Conservation (phyloP, 2,797 vertebrate genomes). For the Vireo griseus region DNA sequence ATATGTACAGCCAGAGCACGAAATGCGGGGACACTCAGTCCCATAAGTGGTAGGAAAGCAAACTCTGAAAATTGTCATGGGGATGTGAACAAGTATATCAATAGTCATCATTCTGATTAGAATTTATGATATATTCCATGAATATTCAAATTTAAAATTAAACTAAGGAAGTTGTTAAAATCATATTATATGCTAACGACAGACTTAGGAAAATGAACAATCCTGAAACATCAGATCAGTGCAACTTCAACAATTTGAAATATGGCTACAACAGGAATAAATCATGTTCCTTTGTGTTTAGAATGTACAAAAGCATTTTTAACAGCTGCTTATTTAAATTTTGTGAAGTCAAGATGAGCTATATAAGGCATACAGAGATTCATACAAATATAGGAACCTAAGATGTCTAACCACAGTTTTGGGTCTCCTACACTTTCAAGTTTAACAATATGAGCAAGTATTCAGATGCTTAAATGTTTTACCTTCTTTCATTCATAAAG, state of each 20-base stretch:
- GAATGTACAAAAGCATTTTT: constrained; percentile 7
- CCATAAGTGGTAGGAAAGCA: neutral
- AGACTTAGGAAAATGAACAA: constrained; percentile 14
- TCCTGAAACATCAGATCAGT: neutral
- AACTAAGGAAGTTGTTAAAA: constrained; percentile 14
- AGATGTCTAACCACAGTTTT: neutral
- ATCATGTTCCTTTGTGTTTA: constrained; percentile 30
- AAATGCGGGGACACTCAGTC: neutral
- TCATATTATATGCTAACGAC: neutral
- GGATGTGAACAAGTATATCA: neutral
- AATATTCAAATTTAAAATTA: constrained; percentile 14
- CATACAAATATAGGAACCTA: neutral
- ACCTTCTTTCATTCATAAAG: neutral
- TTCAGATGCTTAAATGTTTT: neutral
- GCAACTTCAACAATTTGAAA: constrained; percentile 21
- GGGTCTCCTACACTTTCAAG: neutral
- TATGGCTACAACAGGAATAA: constrained; percentile 6
- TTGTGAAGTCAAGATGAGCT: neutral
- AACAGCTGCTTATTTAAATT: constrained; percentile 41
- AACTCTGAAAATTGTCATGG: neutral
- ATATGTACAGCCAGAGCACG: neutral
- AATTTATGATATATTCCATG: neutral
- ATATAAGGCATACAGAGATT: neutral
- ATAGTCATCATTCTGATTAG: neutral
- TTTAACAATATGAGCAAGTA: neutral